phyloP scores from a whole-genome alignment of 2,888 invertebrate species.

The Arge pagana region DNA sequence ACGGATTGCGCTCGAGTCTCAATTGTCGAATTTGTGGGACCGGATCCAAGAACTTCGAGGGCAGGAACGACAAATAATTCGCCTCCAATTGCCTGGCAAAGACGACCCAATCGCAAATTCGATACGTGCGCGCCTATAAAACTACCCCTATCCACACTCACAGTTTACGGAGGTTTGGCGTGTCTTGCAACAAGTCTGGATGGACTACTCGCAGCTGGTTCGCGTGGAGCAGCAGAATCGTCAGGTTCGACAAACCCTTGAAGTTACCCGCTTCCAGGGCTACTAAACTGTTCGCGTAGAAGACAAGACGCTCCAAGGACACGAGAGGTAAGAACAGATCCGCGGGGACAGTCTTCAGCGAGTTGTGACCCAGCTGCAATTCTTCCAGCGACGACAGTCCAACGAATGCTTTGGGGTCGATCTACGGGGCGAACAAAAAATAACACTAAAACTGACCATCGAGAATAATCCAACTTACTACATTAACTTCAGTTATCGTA shows the following conservation, averaged over 20 bases:
- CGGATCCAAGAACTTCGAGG: conserved; percentile 69
- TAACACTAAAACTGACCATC: no score
- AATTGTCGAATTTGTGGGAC: conserved; percentile 68
- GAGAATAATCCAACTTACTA: no score
- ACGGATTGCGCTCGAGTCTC: conserved; percentile 76
- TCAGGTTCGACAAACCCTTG: conserved; percentile 67
- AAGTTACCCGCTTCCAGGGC: conserved; percentile 67
- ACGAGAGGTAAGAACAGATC: conserved; percentile 64
- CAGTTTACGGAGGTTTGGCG: conserved; percentile 73
- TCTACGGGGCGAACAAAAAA: conserved; percentile 32
- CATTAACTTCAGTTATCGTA: no score
- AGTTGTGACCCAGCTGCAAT: conserved; percentile 73
- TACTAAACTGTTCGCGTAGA: conserved; percentile 72
- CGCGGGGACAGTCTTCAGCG: conserved; percentile 63
- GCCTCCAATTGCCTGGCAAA: conserved; percentile 73
- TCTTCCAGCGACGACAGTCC: conserved; percentile 60
- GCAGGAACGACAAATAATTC: conserved; percentile 73
- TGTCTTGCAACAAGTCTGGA: conserved; percentile 66
- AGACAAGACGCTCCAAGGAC: conserved; percentile 68
- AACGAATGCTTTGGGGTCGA: conserved; percentile 43
- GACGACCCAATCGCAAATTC: conserved; percentile 7
- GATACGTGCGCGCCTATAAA: background rate
- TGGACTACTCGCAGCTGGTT: conserved; percentile 71
- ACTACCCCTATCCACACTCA: conserved; percentile 56
- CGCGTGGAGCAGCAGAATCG: conserved; percentile 71